Evolutionary conservation across 2,797 vertebrate genomes (phyloP).

Genomic region (Limnodromus scolopaceus): DNA sequence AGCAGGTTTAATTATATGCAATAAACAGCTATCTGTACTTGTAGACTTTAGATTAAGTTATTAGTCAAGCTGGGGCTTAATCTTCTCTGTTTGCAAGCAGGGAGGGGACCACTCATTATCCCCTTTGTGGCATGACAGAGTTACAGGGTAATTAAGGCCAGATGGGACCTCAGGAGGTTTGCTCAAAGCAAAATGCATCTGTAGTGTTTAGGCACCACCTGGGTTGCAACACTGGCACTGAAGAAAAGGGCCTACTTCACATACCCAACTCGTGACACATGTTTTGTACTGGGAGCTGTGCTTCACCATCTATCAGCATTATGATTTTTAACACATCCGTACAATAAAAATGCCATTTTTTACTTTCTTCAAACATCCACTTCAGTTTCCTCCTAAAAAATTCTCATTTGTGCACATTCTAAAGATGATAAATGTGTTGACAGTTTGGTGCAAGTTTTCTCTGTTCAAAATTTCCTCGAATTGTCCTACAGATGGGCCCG

Average conservation of each 20-base stretch:
- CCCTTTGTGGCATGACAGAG: background rate
- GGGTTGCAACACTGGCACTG: background rate
- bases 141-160: background rate
- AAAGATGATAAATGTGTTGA: background rate
- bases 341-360: background rate
- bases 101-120: background rate
- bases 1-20: background rate
- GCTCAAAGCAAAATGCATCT: background rate
- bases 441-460: background rate
- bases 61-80: background rate
- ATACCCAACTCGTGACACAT: rapidly evolving
- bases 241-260: background rate
- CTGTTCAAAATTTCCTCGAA: background rate
- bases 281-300: background rate
- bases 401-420: background rate
- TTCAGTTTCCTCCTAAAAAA: background rate
- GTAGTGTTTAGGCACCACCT: background rate
- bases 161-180: background rate
- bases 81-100: background rate
- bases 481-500: background rate
- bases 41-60: background rate
- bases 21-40: background rate
- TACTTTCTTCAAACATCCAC: background rate
- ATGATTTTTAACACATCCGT: background rate
- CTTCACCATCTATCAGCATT: background rate